phyloP scores from a whole-genome alignment of 1,140 invertebrate genomes.

The Pygmarrhopalites habei region DNA sequence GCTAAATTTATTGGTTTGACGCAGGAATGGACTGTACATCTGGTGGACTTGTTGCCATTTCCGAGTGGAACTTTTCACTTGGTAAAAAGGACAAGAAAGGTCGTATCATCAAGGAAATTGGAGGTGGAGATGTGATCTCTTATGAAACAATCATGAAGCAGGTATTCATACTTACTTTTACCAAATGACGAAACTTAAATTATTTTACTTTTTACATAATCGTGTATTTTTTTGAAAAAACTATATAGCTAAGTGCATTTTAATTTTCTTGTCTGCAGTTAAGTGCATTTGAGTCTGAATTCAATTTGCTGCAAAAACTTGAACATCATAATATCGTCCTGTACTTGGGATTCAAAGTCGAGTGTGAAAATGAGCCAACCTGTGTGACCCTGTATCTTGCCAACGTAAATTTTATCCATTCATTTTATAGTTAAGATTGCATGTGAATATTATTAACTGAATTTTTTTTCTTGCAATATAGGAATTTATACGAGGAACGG shows the following conservation, averaged over 20 bases:
- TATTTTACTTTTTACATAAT: too few relatives aligned
- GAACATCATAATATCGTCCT: conserved; percentile 63
- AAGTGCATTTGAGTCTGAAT: conserved; percentile 61
- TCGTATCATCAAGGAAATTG: conserved; percentile 32
- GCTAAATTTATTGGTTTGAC: too few relatives aligned
- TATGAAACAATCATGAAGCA: conserved; percentile 51
- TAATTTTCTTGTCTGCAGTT: conserved; percentile 42
- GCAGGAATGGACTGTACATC: conserved; percentile 58
- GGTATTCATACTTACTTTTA: conserved; percentile 41
- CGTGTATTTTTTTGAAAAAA: not conserved
- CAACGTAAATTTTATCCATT: too few relatives aligned
- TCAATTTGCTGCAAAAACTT: conserved; percentile 58
- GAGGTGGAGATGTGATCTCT: conserved; percentile 1
- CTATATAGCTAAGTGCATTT: too few relatives aligned
- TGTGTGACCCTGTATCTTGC: too few relatives aligned
- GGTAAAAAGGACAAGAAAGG: conserved; percentile 38
- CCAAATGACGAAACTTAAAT: too few relatives aligned
- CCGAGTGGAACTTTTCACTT: conserved; percentile 61
- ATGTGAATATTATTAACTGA: conserved; percentile 10
- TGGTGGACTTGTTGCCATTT: conserved; percentile 60
- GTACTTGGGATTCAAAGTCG: conserved; percentile 63
- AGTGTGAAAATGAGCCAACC: too few relatives aligned
- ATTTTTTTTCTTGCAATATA: conserved; percentile 34
- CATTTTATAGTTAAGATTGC: too few relatives aligned
- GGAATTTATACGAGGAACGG: conserved; percentile 57